Base-by-base conservation (phyloP, 2,113 vertebrate species). In the Rhabdomys dilectus region DNA sequence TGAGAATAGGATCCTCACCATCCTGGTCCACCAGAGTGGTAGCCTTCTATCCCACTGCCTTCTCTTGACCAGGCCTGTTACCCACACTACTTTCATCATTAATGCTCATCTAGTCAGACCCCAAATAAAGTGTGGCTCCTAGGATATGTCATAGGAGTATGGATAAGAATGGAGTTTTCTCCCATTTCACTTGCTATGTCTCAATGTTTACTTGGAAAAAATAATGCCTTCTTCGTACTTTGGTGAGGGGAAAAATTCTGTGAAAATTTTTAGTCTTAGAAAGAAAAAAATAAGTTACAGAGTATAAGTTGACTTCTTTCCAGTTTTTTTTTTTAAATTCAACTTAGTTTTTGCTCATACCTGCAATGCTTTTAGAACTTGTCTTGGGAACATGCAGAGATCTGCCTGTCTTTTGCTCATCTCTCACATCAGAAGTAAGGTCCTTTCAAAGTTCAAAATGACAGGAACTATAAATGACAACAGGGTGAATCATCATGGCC, bases 301-400 rank as follows among this genome's bases (percentile, higher is more conserved):
- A 93, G 12, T 51, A 26, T 22, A 45, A 89, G 29, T 87, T 87
- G 31, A 84, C 36, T 91, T 78, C 15, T 16, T 26, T 56, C 12
- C 39, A 66, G 75, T 81, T 86, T 72, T 91, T 75, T 70, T 81
- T 86, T 72, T 91, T 75, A 42, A 87, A 31, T 7, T 89, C 86
- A 29, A 81, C 15, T 31, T 48, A 76, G 19, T 6, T 91, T 17
- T 86, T 73, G 7, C 36, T 81, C n/a, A 62, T 1, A 31, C 13
- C 4, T 85, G 24, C 13, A 85, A 26, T 13, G 8, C 39, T 31
- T 85, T 85, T 31, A 64, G 82, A 64, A 31, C 39, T 85, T 31
- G 58, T 31, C 60, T 45, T 45, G 19, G 39, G 13, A 31, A 45
- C 39, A 45, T 31, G n/a, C 39, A 85, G 60, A 26, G 60, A 45